phyloP scores from a whole-genome alignment of 2,797 vertebrate genomes.

The Tangara arthus region DNA sequence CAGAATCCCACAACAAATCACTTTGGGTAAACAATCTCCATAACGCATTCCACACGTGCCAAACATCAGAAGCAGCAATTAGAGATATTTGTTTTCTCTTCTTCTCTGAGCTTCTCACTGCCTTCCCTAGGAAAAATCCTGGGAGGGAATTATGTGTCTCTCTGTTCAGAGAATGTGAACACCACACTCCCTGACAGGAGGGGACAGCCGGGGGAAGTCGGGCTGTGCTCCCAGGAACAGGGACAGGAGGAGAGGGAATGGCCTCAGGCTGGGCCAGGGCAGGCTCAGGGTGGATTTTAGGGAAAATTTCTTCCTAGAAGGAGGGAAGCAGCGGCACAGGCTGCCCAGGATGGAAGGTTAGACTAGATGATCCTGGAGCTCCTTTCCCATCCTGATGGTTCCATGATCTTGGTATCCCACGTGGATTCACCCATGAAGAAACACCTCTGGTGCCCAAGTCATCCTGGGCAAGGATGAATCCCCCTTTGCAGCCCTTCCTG shows the following conservation, averaged over 20 bases:
- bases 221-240: not conserved
- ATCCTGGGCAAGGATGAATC: not conserved
- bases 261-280: accelerated
- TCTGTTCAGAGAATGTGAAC: not conserved
- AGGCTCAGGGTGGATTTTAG: accelerated
- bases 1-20: not conserved
- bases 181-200: not conserved
- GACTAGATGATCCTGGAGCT: not conserved
- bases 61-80: not conserved
- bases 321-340: not conserved
- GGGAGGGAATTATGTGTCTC: not conserved
- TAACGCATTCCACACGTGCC: not conserved
- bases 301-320: no score
- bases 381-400: not conserved
- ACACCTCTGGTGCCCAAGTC: not conserved
- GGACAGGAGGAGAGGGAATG: not conserved
- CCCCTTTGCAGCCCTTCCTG: not conserved
- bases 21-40: not conserved
- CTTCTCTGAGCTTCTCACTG: not conserved
- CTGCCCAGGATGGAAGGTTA: not conserved
- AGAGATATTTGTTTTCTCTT: not conserved
- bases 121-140: not conserved
- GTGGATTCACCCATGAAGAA: not conserved
- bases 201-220: accelerated
- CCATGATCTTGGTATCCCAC: not conserved